Conservation (phyloP, 2,888 invertebrate genomes). For the Cheilosia grossa region DNA sequence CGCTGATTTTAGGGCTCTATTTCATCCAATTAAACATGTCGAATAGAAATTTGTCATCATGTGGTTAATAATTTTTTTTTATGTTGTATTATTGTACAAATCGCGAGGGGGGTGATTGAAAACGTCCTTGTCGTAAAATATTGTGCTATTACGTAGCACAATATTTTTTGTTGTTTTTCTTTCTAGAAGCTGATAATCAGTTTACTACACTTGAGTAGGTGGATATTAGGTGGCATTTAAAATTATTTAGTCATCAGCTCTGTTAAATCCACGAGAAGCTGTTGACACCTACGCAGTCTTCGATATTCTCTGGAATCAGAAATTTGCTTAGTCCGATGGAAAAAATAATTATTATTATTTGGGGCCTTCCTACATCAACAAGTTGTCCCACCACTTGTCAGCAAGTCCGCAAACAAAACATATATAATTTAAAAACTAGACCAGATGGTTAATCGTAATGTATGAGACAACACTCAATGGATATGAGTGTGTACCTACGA, state of each 20-base stretch:
- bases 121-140: constrained; percentile 19
- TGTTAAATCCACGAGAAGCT: neutral
- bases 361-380: constrained; percentile 14
- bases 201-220: too few species aligned
- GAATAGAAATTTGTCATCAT: constrained; percentile 51
- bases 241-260: constrained; percentile 11
- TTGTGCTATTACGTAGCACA: neutral
- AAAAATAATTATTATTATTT: neutral
- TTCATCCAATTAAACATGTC: constrained; percentile 30
- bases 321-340: neutral
- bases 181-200: neutral
- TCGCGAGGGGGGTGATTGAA: constrained; percentile 26
- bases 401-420: constrained; percentile 27
- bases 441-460: too few species aligned
- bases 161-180: neutral
- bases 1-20: constrained; percentile 40
- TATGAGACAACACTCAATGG: too few species aligned
- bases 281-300: constrained; percentile 15
- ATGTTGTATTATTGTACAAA: constrained; percentile 37
- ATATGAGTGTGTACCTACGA: too few species aligned
- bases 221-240: neutral
- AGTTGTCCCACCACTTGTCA: constrained; percentile 32
- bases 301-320: neutral
- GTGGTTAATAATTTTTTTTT: constrained; percentile 47
- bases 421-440: constrained; percentile 3